Conservation (phyloP, 2,113 vertebrate species). For the Aptenodytes forsteri region DNA sequence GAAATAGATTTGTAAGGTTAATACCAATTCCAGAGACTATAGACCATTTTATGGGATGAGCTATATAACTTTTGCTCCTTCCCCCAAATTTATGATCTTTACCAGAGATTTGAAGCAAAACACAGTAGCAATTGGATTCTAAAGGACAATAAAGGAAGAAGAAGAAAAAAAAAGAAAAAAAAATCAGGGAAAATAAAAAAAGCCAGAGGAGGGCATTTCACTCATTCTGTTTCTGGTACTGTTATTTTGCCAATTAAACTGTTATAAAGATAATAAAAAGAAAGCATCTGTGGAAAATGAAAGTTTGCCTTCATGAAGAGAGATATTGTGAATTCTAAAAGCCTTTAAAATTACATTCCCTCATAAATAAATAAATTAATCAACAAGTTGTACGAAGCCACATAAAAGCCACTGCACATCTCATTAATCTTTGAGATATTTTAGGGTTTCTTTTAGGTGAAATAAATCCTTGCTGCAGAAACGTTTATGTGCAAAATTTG, state of each 20-base stretch:
- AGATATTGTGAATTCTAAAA: background rate
- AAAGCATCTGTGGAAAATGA: background rate
- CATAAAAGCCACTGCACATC: background rate
- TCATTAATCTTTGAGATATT: background rate
- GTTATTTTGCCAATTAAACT: slow-evolving; percentile 13
- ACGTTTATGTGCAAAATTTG: background rate
- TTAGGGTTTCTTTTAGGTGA: background rate
- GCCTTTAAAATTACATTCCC: slow-evolving; percentile 5
- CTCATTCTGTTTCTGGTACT: background rate
- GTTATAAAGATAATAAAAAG: background rate
- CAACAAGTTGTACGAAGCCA: background rate
- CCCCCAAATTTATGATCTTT: background rate
- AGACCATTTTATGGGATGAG: background rate
- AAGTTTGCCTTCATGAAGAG: background rate
- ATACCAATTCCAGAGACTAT: background rate
- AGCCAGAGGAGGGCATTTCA: background rate
- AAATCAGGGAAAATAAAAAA: background rate
- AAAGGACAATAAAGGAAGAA: background rate
- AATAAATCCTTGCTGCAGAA: background rate
- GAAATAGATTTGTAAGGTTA: slow-evolving; percentile 12
- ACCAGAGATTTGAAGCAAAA: background rate
- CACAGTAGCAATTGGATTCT: background rate
- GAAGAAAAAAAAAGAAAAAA: background rate
- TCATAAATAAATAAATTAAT: slow-evolving; percentile 24
- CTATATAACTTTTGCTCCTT: background rate